A percentile compares a stretch with the other conserved stretches of the same genome.
Conservation (phyloP, 1,140 invertebrate genomes). For the Lysiphlebus fabarum region DNA sequence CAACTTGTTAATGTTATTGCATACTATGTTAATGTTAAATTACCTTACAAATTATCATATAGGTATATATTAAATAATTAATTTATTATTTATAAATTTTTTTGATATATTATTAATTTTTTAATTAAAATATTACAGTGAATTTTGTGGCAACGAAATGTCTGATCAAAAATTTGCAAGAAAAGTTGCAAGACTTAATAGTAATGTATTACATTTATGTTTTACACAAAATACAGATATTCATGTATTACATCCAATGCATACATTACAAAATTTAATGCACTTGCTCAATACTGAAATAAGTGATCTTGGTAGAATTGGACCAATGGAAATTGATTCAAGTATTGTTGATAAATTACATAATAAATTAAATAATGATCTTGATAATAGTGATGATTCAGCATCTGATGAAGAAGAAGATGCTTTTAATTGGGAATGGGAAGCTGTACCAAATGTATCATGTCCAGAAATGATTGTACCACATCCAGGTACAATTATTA, state of each 20-base stretch:
- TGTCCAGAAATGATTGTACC: conserved; percentile 56
- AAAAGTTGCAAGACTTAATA: conserved; percentile 74
- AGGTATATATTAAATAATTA: conserved; percentile 54
- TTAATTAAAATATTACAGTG: conserved; percentile 56
- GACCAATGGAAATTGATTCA: conserved; percentile 59
- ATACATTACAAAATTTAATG: conserved; percentile 73
- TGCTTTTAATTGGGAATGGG: conserved; percentile 65
- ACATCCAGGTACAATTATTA: conserved; percentile 46
- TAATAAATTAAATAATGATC: conserved; percentile 58
- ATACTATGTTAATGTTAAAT: conserved; percentile 70
- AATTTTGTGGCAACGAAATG: conserved; percentile 70
- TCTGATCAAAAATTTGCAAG: conserved; percentile 69
- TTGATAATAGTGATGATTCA: conserved; percentile 64
- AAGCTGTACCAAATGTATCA: conserved; percentile 62
- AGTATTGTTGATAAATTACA: conserved; percentile 59
- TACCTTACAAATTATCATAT: conserved; percentile 74
- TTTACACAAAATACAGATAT: conserved; percentile 73
- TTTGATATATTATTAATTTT: conserved; percentile 18
- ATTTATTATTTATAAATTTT: conserved; percentile 15
- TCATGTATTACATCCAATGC: conserved; percentile 62
- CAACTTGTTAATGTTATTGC: conserved; percentile 78
- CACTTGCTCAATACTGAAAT: conserved; percentile 65
- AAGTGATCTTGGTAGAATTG: conserved; percentile 66
- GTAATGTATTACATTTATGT: conserved; percentile 78
- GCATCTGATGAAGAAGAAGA: conserved; percentile 67